Evolutionary conservation across 37 sponge, comb jelly and placozoan species (phyloP).

Genomic region (Axinella damicornis): DNA sequence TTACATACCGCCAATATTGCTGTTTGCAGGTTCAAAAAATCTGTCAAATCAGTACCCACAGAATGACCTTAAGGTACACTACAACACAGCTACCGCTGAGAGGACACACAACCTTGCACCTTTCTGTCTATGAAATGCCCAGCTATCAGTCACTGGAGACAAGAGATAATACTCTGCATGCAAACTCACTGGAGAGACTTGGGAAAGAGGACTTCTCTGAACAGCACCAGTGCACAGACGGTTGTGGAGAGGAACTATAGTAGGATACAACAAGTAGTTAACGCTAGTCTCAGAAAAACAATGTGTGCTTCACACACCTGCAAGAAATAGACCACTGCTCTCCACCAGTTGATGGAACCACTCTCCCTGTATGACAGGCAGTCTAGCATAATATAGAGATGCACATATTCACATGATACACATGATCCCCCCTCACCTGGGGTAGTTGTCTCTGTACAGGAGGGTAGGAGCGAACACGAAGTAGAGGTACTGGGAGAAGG

Average conservation of each 20-base stretch:
- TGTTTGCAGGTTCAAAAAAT: no score
- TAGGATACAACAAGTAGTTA: neutral
- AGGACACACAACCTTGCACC: no score
- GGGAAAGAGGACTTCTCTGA: conserved; percentile 17
- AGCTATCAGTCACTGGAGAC: neutral
- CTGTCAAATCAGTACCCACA: no score
- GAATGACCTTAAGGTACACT: no score
- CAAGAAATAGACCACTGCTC: neutral
- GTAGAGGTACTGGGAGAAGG: conserved; percentile 74
- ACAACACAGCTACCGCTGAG: no score
- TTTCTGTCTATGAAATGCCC: no score
- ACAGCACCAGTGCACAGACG: no score
- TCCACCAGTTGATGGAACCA: conserved; percentile 35
- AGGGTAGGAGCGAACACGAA: conserved; percentile 84
- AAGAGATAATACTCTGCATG: no score
- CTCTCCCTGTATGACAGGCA: no score
- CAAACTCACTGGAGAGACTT: conserved; percentile 23
- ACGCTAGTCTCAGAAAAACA: neutral
- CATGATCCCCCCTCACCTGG: conserved; percentile 40
- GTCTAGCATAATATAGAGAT: no score
- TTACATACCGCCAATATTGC: no score
- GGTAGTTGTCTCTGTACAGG: conserved; percentile 85
- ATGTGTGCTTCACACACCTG: conserved; percentile 25
- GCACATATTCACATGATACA: no score
- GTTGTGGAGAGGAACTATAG: neutral